Conservation (phyloP, 2,797 vertebrate species). For the Limnodromus scolopaceus region DNA sequence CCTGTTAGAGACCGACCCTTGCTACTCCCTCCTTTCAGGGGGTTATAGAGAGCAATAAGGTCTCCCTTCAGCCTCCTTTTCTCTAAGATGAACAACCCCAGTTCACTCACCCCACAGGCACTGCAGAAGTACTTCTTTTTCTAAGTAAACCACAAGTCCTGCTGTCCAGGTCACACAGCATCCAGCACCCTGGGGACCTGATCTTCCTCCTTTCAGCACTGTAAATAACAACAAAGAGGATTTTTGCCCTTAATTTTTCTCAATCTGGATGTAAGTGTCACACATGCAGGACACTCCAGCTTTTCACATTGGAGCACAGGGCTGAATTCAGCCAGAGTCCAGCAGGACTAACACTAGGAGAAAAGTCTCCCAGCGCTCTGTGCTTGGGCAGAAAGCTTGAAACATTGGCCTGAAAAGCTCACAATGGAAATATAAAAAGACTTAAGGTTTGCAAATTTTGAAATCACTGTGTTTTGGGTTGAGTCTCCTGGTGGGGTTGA, state of each 20-base stretch:
- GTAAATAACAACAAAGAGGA: neutral
- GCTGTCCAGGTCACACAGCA: neutral
- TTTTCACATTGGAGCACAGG: neutral
- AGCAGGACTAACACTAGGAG: neutral
- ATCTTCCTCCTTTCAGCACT: neutral
- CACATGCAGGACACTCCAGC: neutral
- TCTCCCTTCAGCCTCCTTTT: no score
- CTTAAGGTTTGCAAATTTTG: neutral
- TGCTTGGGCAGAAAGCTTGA: neutral
- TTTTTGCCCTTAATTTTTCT: neutral
- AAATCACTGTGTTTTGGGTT: neutral
- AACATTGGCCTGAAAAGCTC: neutral
- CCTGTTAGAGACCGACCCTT: no score
- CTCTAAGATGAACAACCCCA: no score
- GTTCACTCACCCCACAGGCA: rapidly evolving
- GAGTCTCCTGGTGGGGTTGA: neutral
- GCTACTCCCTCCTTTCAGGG: no score
- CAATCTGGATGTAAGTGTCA: neutral
- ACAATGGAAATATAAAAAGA: neutral
- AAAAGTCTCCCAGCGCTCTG: neutral
- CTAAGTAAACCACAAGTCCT: neutral
- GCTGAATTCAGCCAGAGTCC: neutral
- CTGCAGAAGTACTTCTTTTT: neutral
- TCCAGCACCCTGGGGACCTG: neutral
- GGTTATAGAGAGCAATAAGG: no score